Evolutionary conservation across 2,888 invertebrate species (phyloP), one percentile per base, ranked within the genome.

Genomic region (Formica aserva): DNA sequence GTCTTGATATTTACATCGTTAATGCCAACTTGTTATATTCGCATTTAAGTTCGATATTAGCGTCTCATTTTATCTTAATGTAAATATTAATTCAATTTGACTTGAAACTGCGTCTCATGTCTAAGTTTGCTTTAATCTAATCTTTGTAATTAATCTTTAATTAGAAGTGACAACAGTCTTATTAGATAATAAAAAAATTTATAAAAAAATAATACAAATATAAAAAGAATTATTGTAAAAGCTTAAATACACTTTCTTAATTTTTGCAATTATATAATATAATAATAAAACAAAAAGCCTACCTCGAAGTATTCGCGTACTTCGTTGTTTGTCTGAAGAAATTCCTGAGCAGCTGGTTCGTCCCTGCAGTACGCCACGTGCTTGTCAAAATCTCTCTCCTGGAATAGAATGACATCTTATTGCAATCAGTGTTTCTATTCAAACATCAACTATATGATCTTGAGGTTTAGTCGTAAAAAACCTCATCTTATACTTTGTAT

Each of bases 381-480:
- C 93, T 98, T 98, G 95, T 99, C 98, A 94, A 99, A 99, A 95
- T 99, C 98, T 75, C 98, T 96, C 95, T 99, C 98, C 96, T 96
- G 45, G 1, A 78, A 75, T 15, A 62, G 85, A 88, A 62, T 48
- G 8, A 11, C 4, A 22, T 45, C 3, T 67, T 67, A 22, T 67
- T 80, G 9, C 45, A 69, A 2, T 72, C 26, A 62, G 35, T 15
- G 9, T 22, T 13, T 57, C 15, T 4, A 60, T 78, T 48, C 41
- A 48, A 62, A 11, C 26, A 18, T 76, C 22, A 45, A 5, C 26
- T 48, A 52, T 22, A 38, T 74, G n/a, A 62, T 29, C 5, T 32
- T 41, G 13, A 11, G 11, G 13, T 77, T 67, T 9, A 11, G 1
- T 48, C 15, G 45, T 32, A 48, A 15, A 48, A 35, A 65, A 3